Percentiles rank a stretch among this genome's conserved stretches.
phyloP scores from a whole-genome alignment of 37 sponge, comb jelly and placozoan species.

The Eunapius fragilis region DNA sequence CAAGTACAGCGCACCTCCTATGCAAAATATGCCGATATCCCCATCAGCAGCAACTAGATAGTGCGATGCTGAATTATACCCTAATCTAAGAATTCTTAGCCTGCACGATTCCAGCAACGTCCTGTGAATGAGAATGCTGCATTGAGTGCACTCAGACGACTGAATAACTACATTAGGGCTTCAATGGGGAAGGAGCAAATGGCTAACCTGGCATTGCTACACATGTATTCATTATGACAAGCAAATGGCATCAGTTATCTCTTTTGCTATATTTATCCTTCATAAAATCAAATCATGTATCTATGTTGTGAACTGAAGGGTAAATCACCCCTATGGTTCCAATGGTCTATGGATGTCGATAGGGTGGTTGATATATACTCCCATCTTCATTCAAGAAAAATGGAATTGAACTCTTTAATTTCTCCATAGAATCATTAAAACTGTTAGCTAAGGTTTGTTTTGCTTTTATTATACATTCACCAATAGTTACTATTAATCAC shows the following conservation, averaged over 20 bases:
- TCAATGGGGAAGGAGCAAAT: slow-evolving; percentile 15
- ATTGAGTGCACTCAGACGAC: slow-evolving; percentile 11
- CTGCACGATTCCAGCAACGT: slow-evolving; percentile 15
- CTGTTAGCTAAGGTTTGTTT: not conserved
- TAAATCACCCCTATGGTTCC: too few species aligned
- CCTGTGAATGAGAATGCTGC: not conserved
- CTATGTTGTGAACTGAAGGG: too few species aligned
- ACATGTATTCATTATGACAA: not conserved
- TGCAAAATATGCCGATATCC: not conserved
- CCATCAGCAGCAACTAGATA: not conserved
- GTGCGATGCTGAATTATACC: slow-evolving; percentile 1
- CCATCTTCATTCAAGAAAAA: slow-evolving; percentile 2
- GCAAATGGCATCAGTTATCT: too few species aligned
- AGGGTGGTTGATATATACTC: slow-evolving; percentile 10
- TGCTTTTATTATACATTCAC: not conserved
- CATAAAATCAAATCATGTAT: too few species aligned
- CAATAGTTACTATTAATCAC: not conserved
- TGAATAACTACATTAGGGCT: slow-evolving; percentile 13
- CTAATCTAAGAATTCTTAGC: not conserved
- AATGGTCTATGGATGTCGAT: slow-evolving; percentile 4
- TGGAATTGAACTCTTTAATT: slow-evolving; percentile 4
- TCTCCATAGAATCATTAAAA: not conserved
- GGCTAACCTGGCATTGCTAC: not conserved
- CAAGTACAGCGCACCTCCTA: not conserved
- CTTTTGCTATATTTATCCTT: too few species aligned